Evolutionary conservation across 2,113 vertebrate species (phyloP).

Genomic region (Micronycteris hirsuta): DNA sequence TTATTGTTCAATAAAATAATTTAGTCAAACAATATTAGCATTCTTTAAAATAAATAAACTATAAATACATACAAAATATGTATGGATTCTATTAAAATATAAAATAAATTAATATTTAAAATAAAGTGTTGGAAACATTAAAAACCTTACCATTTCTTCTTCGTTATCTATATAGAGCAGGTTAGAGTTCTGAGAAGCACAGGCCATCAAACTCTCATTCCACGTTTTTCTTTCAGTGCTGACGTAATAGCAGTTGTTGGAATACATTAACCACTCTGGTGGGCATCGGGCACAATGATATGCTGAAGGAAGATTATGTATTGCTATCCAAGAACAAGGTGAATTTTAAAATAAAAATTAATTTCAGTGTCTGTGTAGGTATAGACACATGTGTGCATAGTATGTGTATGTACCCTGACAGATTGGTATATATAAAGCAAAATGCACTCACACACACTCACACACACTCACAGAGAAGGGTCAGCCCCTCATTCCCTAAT

Average conservation of each 20-base stretch:
- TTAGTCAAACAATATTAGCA: background rate
- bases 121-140: background rate
- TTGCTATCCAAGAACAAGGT: background rate
- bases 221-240: background rate
- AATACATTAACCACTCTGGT: background rate
- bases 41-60: background rate
- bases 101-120: background rate
- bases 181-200: background rate
- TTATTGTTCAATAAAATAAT: too few relatives aligned
- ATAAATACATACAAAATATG: background rate
- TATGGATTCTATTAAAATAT: background rate
- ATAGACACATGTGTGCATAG: background rate
- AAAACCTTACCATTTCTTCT: slow-evolving; percentile 39
- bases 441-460: too few relatives aligned
- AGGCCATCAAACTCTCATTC: background rate
- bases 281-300: background rate
- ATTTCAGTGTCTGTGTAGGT: background rate
- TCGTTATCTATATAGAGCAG: slow-evolving; percentile 17
- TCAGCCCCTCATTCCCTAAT: background rate
- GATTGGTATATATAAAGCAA: background rate
- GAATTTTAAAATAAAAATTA: background rate
- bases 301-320: background rate
- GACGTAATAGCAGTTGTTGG: slow-evolving; percentile 14
- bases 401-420: background rate
- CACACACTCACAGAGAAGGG: background rate